A percentile compares a stretch with the other conserved stretches of the same genome.
phyloP scores from a whole-genome alignment of 1,140 invertebrate genomes.

The Sarcophaga bullata region DNA sequence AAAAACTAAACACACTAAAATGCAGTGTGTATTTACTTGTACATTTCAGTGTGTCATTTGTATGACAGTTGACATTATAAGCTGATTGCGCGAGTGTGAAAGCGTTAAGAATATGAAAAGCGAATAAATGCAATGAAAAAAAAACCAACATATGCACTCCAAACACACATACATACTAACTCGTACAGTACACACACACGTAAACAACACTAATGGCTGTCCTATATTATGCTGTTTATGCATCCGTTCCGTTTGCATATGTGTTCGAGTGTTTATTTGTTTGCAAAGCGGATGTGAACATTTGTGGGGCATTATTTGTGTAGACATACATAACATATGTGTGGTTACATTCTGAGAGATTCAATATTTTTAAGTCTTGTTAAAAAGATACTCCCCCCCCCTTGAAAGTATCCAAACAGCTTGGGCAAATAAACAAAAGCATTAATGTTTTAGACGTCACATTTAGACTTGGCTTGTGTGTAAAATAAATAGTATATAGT shows the following conservation, averaged over 20 bases:
- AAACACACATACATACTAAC: background rate
- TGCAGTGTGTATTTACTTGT: background rate
- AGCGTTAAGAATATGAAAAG: slow-evolving; percentile 33
- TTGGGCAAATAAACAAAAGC: no score
- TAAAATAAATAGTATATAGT: no score
- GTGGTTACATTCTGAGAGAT: no score
- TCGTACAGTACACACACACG: background rate
- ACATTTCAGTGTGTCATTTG: slow-evolving; percentile 9
- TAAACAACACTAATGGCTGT: background rate
- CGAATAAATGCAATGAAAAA: slow-evolving; percentile 21
- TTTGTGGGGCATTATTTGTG: no score
- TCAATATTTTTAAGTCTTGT: no score
- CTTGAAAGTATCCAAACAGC: no score
- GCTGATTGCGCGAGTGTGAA: slow-evolving; percentile 40
- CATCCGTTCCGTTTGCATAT: background rate
- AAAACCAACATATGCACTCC: background rate
- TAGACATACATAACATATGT: no score
- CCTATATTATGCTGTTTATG: no score
- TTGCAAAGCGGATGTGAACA: no score
- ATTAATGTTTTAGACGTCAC: no score
- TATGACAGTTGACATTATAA: slow-evolving; percentile 40
- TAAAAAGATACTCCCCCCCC: no score
- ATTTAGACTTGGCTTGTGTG: no score
- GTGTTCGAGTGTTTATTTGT: background rate
- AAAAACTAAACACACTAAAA: background rate